Evolutionary conservation across 2,113 vertebrate species (phyloP).

Genomic region (Lampris incognitus): DNA sequence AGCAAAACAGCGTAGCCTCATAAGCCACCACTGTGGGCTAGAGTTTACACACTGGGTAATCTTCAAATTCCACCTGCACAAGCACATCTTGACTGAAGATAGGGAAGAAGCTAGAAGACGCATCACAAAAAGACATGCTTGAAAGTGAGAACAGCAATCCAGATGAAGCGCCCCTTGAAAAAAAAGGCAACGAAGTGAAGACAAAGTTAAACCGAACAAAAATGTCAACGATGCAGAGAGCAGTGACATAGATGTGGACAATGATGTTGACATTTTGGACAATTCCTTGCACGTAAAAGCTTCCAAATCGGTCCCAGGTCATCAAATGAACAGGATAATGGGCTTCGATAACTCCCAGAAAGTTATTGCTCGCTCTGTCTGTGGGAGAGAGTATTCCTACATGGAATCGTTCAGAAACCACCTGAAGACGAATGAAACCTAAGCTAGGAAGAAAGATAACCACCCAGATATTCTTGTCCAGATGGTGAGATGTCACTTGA

Average conservation of each 20-base stretch:
- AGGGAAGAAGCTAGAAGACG: background rate
- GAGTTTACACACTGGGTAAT: conserved; percentile 38
- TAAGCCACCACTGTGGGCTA: conserved; percentile 68
- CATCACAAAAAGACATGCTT: background rate
- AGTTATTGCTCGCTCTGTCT: conserved; percentile 54
- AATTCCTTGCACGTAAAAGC: conserved; percentile 8
- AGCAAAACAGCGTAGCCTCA: conserved; percentile 41
- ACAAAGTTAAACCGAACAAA: no score
- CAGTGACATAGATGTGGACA: background rate
- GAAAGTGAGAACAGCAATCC: background rate
- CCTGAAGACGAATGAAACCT: conserved; percentile 34
- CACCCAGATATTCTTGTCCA: conserved; percentile 50
- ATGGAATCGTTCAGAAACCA: conserved; percentile 72
- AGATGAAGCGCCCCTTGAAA: background rate
- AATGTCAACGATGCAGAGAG: background rate
- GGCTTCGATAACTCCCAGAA: conserved; percentile 1
- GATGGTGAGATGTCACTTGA: conserved; percentile 63
- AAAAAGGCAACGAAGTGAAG: no score
- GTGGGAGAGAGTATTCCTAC: conserved; percentile 75
- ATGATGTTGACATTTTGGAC: conserved; percentile 12
- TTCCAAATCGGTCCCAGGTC: background rate
- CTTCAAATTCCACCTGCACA: conserved; percentile 58
- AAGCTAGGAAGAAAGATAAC: accelerated
- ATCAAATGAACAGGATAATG: background rate
- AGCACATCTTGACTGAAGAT: conserved; percentile 59